These are phyloP conservation scores for Enoplosus armatus DNA, from an alignment of 2,797 vertebrate genomes.

Conservation along the genomic window DNA sequence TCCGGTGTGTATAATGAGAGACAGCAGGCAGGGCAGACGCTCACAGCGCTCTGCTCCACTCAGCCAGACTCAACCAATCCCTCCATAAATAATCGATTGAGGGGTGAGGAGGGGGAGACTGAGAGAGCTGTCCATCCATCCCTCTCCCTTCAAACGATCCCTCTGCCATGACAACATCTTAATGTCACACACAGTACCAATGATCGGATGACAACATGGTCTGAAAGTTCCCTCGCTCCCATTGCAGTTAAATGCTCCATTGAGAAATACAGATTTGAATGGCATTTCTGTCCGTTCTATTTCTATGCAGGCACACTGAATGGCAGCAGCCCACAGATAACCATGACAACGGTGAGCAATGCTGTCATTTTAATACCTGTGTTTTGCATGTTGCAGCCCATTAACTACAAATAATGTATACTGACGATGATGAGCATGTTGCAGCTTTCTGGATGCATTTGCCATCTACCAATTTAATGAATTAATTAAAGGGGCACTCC, in stretches of 20 bases:
- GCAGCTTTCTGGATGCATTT: not conserved
- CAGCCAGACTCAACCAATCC: conserved; percentile 74
- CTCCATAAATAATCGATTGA: conserved; percentile 56
- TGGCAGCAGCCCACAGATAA: conserved; percentile 39
- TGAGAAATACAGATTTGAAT: conserved; percentile 24
- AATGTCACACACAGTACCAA: not conserved
- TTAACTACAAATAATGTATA: not conserved
- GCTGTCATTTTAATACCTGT: conserved; percentile 18
- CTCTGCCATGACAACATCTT: not conserved
- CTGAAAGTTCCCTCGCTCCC: not conserved
- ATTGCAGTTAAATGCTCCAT: not conserved
- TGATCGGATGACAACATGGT: not conserved
- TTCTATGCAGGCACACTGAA: conserved; percentile 2
- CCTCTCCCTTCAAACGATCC: not conserved
- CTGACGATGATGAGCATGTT: not conserved
- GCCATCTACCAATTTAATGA: not conserved
- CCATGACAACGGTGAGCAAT: conserved; percentile 63
- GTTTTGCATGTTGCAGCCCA: not conserved
- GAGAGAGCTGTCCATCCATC: conserved; percentile 7
- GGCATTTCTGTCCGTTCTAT: not conserved
- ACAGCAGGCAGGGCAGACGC: conserved; percentile 81
- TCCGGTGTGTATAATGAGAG: conserved; percentile 81
- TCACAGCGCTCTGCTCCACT: conserved; percentile 56
- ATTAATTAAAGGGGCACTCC: not conserved
- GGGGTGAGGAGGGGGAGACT: conserved; percentile 9